Evolutionary conservation across 2,113 vertebrate species (phyloP).

Genomic region (Eretmodus cyanostictus): DNA sequence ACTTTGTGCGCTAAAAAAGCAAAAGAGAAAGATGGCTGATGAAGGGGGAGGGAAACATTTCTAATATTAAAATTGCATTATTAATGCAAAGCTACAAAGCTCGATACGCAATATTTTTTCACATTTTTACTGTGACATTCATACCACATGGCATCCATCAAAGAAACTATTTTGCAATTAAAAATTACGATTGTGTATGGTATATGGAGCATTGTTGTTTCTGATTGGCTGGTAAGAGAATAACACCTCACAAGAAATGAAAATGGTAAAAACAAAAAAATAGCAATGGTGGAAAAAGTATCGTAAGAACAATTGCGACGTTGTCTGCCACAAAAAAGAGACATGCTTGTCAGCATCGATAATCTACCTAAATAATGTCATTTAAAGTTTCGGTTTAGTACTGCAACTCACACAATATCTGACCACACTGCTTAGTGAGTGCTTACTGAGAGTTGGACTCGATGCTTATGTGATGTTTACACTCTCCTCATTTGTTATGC

Average conservation of each 20-base stretch:
- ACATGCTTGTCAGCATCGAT: not conserved
- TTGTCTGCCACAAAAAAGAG: not conserved
- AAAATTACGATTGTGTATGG: not conserved
- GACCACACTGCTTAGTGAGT: not conserved
- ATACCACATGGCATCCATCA: not conserved
- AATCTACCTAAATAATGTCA: not conserved
- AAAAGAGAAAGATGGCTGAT: not conserved
- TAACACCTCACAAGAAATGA: not conserved
- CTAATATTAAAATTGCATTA: not conserved
- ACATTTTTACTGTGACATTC: not conserved
- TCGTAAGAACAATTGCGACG: not conserved
- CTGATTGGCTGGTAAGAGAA: not conserved
- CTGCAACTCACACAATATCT: not conserved
- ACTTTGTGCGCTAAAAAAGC: slow-evolving; percentile 80
- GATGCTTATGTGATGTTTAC: not conserved
- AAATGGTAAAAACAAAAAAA: not conserved
- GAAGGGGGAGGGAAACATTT: not conserved
- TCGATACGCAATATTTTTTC: not conserved
- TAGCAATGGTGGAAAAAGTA: not conserved
- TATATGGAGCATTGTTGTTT: not conserved
- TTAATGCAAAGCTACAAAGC: not conserved
- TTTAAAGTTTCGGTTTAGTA: not conserved
- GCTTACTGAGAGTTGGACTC: not conserved
- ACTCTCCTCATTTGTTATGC: not conserved
- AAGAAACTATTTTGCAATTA: not conserved